Conservation (phyloP, 2,113 vertebrate genomes). For the Calonectris borealis region DNA sequence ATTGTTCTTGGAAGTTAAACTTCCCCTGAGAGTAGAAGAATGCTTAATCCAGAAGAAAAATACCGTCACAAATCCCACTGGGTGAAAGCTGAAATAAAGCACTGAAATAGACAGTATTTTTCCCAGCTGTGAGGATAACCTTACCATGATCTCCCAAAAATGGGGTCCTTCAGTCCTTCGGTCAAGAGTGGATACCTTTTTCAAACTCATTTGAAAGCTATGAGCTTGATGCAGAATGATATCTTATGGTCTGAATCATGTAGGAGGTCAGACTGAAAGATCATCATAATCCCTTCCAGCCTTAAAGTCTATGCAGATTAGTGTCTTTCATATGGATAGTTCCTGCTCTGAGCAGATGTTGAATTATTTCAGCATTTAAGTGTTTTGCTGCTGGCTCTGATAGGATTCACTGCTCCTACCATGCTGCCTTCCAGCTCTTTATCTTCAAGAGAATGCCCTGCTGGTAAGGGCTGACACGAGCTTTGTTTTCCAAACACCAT, state of each 20-base stretch:
- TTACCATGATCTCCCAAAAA: not conserved
- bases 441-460: not conserved
- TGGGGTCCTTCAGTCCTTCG: not conserved
- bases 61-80: not conserved
- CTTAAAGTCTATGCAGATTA: not conserved
- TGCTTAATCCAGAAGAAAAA: not conserved
- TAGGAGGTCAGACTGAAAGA: not conserved
- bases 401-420: not conserved
- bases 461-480: not conserved
- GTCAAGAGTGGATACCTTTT: not conserved
- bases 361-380: slow-evolving; percentile 38
- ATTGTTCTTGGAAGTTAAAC: not conserved
- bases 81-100: not conserved
- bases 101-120: not conserved
- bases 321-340: not conserved
- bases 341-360: slow-evolving; percentile 5
- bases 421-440: not conserved
- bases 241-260: not conserved
- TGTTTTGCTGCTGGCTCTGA: slow-evolving; percentile 2
- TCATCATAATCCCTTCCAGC: not conserved
- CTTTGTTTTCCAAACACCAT: not conserved
- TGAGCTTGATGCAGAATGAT: not conserved
- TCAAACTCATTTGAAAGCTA: not conserved
- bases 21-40: not conserved
- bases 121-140: not conserved